phyloP scores from a whole-genome alignment of 2,113 vertebrate genomes.

The Shinisaurus crocodilurus region DNA sequence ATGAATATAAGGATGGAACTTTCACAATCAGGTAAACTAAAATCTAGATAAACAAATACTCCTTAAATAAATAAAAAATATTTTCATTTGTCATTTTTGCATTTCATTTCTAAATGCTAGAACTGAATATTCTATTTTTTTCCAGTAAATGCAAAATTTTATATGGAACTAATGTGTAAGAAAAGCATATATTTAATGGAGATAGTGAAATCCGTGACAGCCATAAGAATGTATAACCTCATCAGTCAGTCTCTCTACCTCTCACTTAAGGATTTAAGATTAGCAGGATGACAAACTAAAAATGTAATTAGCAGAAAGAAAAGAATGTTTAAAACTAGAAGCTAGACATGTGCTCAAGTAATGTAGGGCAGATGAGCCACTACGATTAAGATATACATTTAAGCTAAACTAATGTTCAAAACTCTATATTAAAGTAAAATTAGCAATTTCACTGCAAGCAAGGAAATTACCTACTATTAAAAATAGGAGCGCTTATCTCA shows the following conservation, averaged over 20 bases:
- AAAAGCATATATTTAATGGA: neutral
- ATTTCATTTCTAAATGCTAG: neutral
- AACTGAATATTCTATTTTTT: neutral
- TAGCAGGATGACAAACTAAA: constrained; percentile 29
- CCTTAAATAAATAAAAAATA: neutral
- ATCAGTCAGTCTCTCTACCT: neutral
- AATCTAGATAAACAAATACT: neutral
- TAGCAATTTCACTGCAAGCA: constrained; percentile 36
- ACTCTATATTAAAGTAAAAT: constrained; percentile 37
- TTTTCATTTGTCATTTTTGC: neutral
- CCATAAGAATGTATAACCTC: neutral
- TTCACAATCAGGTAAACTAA: neutral
- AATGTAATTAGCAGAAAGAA: constrained; percentile 16
- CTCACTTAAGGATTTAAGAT: constrained; percentile 17
- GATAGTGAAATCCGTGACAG: neutral
- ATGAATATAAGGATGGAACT: neutral
- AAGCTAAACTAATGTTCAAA: constrained; percentile 25
- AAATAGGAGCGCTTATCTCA: neutral
- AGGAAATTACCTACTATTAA: constrained; percentile 29
- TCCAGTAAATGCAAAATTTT: neutral
- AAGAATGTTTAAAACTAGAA: constrained; percentile 27
- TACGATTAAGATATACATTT: constrained; percentile 25
- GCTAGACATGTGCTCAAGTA: constrained; percentile 3
- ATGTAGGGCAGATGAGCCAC: constrained; percentile 1
- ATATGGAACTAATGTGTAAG: neutral